Conservation (phyloP, 2,888 invertebrate genomes). For the Dastarcus helophoroides region DNA sequence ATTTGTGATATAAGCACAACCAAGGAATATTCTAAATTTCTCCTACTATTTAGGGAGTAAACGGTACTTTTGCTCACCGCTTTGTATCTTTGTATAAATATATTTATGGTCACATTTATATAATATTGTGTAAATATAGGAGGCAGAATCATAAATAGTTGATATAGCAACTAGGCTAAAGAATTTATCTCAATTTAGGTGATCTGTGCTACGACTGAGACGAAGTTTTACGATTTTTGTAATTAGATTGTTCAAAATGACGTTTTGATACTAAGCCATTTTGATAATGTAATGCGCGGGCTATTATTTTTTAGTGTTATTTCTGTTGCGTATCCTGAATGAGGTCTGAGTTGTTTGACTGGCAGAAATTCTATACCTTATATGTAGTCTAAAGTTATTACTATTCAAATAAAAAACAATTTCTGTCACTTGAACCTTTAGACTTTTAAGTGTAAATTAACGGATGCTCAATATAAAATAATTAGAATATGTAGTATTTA, state of each 20-base stretch:
- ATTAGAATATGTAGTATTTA: conserved; percentile 39
- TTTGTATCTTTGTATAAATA: too few species aligned
- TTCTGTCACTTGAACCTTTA: conserved; percentile 42
- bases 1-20: too few species aligned
- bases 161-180: conserved; percentile 7
- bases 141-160: too few species aligned
- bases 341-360: conserved; percentile 38
- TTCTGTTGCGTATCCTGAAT: conserved; percentile 36
- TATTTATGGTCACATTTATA: too few species aligned
- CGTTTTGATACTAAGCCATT: conserved; percentile 35
- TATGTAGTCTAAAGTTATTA: conserved; percentile 12
- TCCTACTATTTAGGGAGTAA: too few species aligned
- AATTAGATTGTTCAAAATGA: conserved; percentile 31
- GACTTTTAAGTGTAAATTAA: conserved; percentile 37
- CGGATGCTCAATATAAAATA: conserved; percentile 39
- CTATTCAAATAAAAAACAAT: conserved; percentile 16
- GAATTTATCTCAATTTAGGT: conserved; percentile 8
- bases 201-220: conserved; percentile 30
- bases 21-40: too few species aligned
- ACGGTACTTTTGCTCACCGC: too few species aligned
- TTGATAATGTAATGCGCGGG: conserved; percentile 21
- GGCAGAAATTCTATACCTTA: conserved; percentile 31
- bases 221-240: conserved; percentile 32
- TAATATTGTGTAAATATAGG: too few species aligned
- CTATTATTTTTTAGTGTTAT: conserved; percentile 10